phyloP scores from a whole-genome alignment of 2,888 invertebrate genomes.

The Ametastegia equiseti region DNA sequence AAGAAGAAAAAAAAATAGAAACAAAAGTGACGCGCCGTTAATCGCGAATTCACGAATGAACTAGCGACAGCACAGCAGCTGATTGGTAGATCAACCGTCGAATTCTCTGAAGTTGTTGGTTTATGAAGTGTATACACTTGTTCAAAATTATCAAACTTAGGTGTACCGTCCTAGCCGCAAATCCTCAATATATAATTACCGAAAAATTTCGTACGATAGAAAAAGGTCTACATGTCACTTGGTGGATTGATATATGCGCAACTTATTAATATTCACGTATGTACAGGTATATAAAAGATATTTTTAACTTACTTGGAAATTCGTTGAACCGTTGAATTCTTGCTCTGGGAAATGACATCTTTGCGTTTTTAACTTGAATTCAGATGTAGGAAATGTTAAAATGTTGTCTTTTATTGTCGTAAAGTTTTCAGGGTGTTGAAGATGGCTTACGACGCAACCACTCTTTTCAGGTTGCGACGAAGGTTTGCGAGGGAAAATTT shows the following conservation, averaged over 20 bases:
- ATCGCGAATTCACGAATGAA: background rate
- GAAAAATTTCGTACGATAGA: background rate
- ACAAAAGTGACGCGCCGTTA: background rate
- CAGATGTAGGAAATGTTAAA: constrained; percentile 35
- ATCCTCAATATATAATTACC: background rate
- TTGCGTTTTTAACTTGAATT: constrained; percentile 45
- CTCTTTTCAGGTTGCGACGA: constrained; percentile 50
- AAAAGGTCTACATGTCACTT: background rate
- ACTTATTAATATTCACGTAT: background rate
- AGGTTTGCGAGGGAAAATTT: constrained; percentile 55
- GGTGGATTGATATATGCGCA: background rate
- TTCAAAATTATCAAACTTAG: background rate
- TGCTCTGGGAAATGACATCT: constrained; percentile 80
- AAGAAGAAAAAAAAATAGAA: background rate
- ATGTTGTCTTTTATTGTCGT: background rate
- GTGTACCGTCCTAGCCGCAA: background rate
- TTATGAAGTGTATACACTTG: background rate
- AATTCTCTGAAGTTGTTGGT: constrained; percentile 1
- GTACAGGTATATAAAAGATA: too few species aligned
- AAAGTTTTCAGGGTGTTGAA: background rate
- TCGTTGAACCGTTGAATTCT: constrained; percentile 79
- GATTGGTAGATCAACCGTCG: background rate
- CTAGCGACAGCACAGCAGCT: constrained; percentile 17
- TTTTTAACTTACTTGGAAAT: constrained; percentile 75
- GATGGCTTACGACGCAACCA: constrained; percentile 50